Conservation (phyloP, 2,113 vertebrate genomes). For the Psittacara wagleri region DNA sequence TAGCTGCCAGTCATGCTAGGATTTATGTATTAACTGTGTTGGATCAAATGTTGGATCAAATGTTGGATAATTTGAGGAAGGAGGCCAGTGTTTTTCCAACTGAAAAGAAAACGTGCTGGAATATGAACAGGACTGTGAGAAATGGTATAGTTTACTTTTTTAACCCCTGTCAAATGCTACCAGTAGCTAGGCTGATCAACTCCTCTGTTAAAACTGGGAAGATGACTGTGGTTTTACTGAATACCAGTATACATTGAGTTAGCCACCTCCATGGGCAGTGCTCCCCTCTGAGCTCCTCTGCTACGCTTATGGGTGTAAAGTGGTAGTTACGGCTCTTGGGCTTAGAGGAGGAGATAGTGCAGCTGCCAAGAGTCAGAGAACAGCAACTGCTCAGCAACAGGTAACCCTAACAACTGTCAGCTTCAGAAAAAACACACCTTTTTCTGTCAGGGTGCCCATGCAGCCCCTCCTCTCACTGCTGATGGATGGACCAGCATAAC, state of each 20-base stretch:
- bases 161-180: not conserved
- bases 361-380: not conserved
- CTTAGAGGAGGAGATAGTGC: not conserved
- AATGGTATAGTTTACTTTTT: not conserved
- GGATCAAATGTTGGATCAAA: conserved; percentile 36
- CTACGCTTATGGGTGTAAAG: not conserved
- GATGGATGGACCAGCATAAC: not conserved
- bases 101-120: not conserved
- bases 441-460: not conserved
- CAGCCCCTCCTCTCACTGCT: not conserved
- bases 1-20: conserved; percentile 48
- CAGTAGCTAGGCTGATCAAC: not conserved
- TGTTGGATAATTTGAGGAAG: conserved; percentile 42
- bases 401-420: not conserved
- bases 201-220: not conserved
- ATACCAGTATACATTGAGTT: not conserved
- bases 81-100: conserved; percentile 1
- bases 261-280: accelerated
- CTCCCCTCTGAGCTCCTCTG: not conserved
- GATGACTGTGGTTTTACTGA: not conserved
- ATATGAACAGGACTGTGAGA: not conserved
- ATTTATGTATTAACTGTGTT: conserved; percentile 56
- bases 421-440: not conserved
- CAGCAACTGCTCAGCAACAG: not conserved
- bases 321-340: not conserved